These are phyloP conservation scores for Dasyprocta punctata DNA, from an alignment of 2,113 vertebrate species.

Conservation along the genomic window DNA sequence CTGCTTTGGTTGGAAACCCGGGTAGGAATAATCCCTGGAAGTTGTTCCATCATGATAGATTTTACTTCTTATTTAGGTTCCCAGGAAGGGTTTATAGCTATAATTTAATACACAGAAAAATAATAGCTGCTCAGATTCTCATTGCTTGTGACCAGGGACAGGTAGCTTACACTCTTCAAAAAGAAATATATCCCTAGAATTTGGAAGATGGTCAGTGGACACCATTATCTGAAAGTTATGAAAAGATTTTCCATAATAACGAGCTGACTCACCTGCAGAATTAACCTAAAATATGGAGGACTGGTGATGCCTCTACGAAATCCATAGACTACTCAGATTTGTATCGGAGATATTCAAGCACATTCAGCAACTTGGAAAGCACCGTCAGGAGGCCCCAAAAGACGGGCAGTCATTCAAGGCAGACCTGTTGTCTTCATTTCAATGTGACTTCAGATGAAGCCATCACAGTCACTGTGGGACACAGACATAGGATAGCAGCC, in stretches of 20 bases:
- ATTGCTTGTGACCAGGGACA: not conserved
- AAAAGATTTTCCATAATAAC: not conserved
- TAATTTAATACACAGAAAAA: not conserved
- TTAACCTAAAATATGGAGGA: not conserved
- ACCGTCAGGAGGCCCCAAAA: not conserved
- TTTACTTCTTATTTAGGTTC: not conserved
- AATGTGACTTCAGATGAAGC: not conserved
- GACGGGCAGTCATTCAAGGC: fast-evolving
- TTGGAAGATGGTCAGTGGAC: not conserved
- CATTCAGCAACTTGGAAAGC: not conserved
- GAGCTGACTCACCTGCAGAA: not conserved
- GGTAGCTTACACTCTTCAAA: not conserved
- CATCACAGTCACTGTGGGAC: fast-evolving
- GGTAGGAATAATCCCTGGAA: not conserved
- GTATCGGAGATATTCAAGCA: not conserved
- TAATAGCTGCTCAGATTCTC: not conserved
- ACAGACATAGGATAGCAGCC: no score
- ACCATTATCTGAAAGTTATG: not conserved
- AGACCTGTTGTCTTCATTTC: not conserved
- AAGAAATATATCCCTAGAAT: not conserved
- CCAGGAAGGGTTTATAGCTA: not conserved
- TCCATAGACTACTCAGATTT: not conserved
- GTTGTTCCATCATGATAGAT: not conserved
- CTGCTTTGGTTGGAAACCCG: not conserved
- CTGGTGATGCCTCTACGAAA: not conserved